phyloP scores from a whole-genome alignment of 2,888 invertebrate species.

The Fragum whitleyi region DNA sequence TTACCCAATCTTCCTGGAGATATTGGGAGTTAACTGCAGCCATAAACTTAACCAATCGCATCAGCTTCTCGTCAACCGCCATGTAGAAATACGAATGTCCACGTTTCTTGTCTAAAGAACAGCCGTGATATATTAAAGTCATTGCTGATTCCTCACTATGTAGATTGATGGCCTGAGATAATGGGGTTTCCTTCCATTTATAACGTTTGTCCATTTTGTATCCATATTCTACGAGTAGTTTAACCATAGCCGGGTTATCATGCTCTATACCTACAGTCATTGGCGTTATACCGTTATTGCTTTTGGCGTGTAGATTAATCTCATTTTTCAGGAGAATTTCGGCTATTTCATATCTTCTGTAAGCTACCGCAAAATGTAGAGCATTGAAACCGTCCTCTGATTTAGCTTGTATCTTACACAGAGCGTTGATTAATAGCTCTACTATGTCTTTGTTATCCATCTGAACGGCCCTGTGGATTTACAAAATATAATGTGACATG shows the following conservation, averaged over 20 bases:
- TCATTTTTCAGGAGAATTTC: constrained; percentile 76
- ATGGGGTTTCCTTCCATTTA: constrained; percentile 80
- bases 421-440: constrained; percentile 77
- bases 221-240: constrained; percentile 77
- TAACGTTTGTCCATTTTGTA: constrained; percentile 79
- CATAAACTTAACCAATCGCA: constrained; percentile 74
- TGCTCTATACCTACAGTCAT: constrained; percentile 82
- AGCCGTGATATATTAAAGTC: constrained; percentile 80
- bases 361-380: constrained; percentile 80
- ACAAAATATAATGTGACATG: too few relatives aligned
- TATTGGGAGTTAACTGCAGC: constrained; percentile 74
- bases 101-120: constrained; percentile 67
- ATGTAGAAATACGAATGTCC: constrained; percentile 75
- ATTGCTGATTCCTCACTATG: constrained; percentile 81
- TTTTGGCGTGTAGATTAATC: constrained; percentile 75
- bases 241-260: constrained; percentile 78
- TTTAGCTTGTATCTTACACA: constrained; percentile 79
- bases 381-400: constrained; percentile 80
- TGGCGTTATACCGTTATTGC: constrained; percentile 78
- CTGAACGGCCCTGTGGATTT: constrained; percentile 76
- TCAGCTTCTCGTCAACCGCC: constrained; percentile 78
- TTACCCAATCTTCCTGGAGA: constrained; percentile 79
- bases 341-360: constrained; percentile 78
- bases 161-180: constrained; percentile 79
- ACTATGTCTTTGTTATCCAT: constrained; percentile 78